These are phyloP conservation scores for Thymelicus lineola DNA, from an alignment of 2,888 invertebrate genomes.

Conservation along the genomic window DNA sequence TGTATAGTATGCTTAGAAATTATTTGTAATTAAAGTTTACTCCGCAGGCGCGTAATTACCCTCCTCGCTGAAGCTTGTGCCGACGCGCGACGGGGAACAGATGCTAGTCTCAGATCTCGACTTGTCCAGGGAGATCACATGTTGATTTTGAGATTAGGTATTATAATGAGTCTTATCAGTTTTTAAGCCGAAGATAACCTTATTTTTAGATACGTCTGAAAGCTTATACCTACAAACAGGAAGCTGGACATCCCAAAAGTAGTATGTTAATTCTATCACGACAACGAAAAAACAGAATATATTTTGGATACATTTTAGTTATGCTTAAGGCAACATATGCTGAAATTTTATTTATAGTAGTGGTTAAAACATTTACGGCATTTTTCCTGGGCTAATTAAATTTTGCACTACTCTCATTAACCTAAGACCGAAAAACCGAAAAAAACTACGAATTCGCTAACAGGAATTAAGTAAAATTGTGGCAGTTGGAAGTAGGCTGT, in stretches of 20 bases:
- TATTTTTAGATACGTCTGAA: no score
- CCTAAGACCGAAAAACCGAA: background rate
- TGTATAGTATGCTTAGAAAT: background rate
- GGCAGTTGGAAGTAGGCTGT: constrained; percentile 12
- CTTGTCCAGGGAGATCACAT: no score
- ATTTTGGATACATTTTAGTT: no score
- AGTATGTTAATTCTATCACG: no score
- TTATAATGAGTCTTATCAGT: no score
- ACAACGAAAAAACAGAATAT: no score
- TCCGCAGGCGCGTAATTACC: background rate
- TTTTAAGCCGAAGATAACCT: no score
- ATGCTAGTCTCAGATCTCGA: no score
- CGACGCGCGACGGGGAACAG: background rate
- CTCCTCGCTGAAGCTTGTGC: background rate
- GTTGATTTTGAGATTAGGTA: no score
- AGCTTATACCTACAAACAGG: no score
- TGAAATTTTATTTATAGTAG: background rate
- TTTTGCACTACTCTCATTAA: background rate
- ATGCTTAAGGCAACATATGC: background rate
- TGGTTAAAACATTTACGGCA: background rate
- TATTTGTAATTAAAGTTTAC: background rate
- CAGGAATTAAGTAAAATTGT: constrained; percentile 21
- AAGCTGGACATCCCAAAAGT: no score
- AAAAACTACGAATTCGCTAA: constrained; percentile 24
- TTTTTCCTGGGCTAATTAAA: constrained; percentile 10